Conservation (phyloP, 2,797 vertebrate genomes). For the Euthynnus affinis region DNA sequence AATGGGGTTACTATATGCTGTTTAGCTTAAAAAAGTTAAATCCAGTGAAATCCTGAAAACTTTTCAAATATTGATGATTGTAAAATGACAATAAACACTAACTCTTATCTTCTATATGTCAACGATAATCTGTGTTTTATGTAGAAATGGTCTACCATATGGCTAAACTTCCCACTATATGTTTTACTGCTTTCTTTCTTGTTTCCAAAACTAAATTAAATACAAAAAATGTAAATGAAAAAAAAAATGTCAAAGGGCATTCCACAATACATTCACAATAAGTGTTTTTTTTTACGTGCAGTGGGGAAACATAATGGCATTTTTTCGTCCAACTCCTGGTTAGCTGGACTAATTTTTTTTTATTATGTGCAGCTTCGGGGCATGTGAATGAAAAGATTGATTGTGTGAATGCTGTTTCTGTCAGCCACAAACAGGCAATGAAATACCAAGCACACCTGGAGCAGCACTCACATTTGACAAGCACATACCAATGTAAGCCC, state of each 20-base stretch:
- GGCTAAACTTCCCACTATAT: constrained; percentile 23
- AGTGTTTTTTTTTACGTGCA: constrained; percentile 45
- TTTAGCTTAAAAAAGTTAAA: neutral
- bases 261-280: constrained; percentile 67
- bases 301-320: constrained; percentile 68
- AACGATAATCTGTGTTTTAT: constrained; percentile 13
- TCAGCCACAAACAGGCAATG: constrained; percentile 83
- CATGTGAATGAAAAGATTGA: constrained; percentile 83
- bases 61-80: neutral
- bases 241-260: constrained; percentile 70
- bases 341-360: constrained; percentile 76
- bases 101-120: neutral
- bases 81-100: neutral
- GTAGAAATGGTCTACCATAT: neutral
- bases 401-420: constrained; percentile 80
- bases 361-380: constrained; percentile 80
- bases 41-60: neutral
- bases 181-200: constrained; percentile 28
- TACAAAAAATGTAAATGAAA: constrained; percentile 53
- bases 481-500: constrained; percentile 65
- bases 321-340: constrained; percentile 75
- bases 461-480: constrained; percentile 76
- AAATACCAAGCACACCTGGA: constrained; percentile 81
- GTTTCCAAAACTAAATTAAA: constrained; percentile 52
- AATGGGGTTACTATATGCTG: neutral